phyloP scores from a whole-genome alignment of 2,888 invertebrate species.

The Galerucella calmariensis region DNA sequence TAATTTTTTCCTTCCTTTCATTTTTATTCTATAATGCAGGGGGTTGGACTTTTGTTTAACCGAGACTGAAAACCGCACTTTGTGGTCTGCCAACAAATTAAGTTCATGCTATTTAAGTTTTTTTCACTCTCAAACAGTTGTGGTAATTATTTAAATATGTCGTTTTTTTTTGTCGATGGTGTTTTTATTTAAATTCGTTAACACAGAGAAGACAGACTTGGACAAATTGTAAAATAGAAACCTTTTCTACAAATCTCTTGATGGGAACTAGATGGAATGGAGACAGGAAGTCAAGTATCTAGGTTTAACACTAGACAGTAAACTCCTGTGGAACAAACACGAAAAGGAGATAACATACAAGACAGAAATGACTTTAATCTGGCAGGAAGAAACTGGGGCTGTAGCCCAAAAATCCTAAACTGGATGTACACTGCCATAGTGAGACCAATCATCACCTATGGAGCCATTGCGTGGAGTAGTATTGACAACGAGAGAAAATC shows the following conservation, averaged over 20 bases:
- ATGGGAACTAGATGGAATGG: too few species aligned
- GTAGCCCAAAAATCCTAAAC: too few species aligned
- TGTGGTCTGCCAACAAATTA: constrained; percentile 24
- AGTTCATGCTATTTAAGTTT: constrained; percentile 16
- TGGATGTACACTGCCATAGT: too few species aligned
- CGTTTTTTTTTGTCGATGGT: background rate
- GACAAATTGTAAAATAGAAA: background rate
- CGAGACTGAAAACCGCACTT: constrained; percentile 10
- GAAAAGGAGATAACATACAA: too few species aligned
- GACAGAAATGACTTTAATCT: too few species aligned
- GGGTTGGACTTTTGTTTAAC: constrained; percentile 23
- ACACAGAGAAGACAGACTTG: background rate
- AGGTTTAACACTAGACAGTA: too few species aligned
- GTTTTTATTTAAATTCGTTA: background rate
- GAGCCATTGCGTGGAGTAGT: too few species aligned
- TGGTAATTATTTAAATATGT: constrained; percentile 3
- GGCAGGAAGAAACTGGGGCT: too few species aligned
- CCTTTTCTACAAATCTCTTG: background rate
- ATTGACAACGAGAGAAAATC: too few species aligned
- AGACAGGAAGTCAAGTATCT: too few species aligned
- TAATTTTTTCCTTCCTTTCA: constrained; percentile 35
- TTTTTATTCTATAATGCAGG: constrained; percentile 30
- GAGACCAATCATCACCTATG: too few species aligned
- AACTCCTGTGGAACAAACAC: too few species aligned
- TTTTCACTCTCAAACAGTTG: constrained; percentile 2